Evolutionary conservation across 2,113 vertebrate species (phyloP), one percentile per base, ranked within the genome.

Genomic region (Tachysurus fulvidraco): DNA sequence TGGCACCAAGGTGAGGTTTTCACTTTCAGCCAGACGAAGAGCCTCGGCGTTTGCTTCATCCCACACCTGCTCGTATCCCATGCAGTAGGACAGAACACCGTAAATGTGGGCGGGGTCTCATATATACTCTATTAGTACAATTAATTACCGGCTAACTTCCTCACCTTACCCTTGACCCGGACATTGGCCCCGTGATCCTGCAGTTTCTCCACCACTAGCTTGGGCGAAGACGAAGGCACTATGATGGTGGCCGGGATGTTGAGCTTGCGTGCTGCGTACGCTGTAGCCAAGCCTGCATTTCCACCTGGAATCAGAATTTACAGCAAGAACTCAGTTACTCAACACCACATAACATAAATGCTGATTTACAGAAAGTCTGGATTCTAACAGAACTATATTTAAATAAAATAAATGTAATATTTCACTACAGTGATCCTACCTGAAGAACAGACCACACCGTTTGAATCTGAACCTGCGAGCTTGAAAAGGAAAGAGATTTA

Each of bases 221-320:
- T 88, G 14, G 94, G 93, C n/a, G 93, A 89, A 1, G 94, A 92
- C 13, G 92, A 92, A 2, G 95, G 95, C 28, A 96, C 87, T 5
- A 95, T 67, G 50, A 96, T 94, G 36, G 93, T 95, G 67, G 94
- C 95, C 3, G 95, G 92, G 5, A 95, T 64, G 8, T 91, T 86
- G 86, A 96, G 94, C 85, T 94, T 95, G 64, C 92, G 91, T 79
- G 95, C 94, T 16, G 79, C 93, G 19, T 94, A 96, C 30, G 94
- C 95, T 54, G 94, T 92, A 65, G 95, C 95, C 92, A 96, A 91
- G 5, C 95, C 95, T 41, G 95, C 95, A 60, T 96, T 96, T 10
- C 95, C 95, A 87, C 95, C 95, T 96, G 88, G 17, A 69, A 4
- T 83, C 83, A 64, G 88, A 10, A 86, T n/a, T 17, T 12, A 86